These are phyloP conservation scores for Hyles euphorbiae DNA, from an alignment of 1,140 invertebrate genomes.

Conservation along the genomic window DNA sequence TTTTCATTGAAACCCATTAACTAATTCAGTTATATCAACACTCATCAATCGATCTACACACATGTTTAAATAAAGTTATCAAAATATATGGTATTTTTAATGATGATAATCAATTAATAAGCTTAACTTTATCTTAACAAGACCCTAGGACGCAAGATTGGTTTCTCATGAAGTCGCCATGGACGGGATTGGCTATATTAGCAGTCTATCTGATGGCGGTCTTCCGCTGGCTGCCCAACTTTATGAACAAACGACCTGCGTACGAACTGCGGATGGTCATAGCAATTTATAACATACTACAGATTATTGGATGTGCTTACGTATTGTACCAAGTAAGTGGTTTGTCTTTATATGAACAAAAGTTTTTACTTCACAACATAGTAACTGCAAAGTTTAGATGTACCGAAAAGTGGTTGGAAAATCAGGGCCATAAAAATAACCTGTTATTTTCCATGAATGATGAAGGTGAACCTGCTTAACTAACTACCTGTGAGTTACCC, in stretches of 20 bases:
- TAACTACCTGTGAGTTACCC: no score
- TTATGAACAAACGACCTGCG: constrained; percentile 84
- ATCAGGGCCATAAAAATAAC: no score
- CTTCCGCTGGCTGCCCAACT: constrained; percentile 80
- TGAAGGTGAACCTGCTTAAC: no score
- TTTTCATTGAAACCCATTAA: no score
- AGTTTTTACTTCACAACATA: not conserved
- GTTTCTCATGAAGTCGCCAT: constrained; percentile 79
- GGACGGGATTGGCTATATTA: constrained; percentile 76
- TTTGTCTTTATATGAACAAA: not conserved
- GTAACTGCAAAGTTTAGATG: no score
- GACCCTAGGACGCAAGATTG: constrained; percentile 80
- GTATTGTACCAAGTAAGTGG: constrained; percentile 79
- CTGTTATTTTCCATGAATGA: no score
- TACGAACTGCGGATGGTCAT: constrained; percentile 83
- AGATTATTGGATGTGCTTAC: constrained; percentile 81
- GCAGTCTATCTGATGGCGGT: constrained; percentile 82
- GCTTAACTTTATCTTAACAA: constrained; percentile 34
- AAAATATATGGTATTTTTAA: no score
- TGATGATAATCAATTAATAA: no score
- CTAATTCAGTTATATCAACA: no score
- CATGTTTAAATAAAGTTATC: no score
- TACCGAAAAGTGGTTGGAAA: no score
- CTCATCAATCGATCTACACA: no score
- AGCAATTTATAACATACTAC: constrained; percentile 84